These are phyloP conservation scores for Embiotoca jacksoni DNA, from an alignment of 2,113 vertebrate genomes.

Conservation along the genomic window DNA sequence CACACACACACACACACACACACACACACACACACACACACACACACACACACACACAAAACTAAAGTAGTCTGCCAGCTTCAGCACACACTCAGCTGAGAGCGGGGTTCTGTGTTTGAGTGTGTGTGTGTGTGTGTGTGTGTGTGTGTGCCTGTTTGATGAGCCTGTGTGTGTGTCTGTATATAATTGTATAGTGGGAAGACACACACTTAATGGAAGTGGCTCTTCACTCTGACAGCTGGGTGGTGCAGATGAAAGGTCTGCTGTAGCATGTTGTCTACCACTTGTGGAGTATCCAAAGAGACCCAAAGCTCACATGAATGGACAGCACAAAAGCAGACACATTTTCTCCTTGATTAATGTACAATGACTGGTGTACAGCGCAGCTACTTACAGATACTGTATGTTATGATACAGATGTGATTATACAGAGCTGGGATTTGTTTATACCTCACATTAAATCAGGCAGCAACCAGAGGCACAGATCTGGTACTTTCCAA, in stretches of 20 bases:
- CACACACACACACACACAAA: slow-evolving; percentile 17
- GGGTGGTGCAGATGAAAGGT: slow-evolving; percentile 78
- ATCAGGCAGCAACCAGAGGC: not conserved
- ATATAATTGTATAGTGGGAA: slow-evolving; percentile 78
- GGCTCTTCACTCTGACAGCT: slow-evolving; percentile 80
- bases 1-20: slow-evolving; percentile 38
- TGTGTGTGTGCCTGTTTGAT: slow-evolving; percentile 17
- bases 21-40: slow-evolving; percentile 42
- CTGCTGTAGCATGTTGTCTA: slow-evolving; percentile 64
- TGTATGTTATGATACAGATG: not conserved
- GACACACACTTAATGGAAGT: slow-evolving; percentile 81
- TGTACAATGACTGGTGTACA: not conserved
- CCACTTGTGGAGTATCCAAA: slow-evolving; percentile 73
- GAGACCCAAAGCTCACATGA: slow-evolving; percentile 42
- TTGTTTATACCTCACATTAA: not conserved
- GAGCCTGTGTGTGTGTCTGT: slow-evolving; percentile 61
- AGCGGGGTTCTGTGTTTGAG: slow-evolving; percentile 7
- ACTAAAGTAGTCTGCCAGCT: slow-evolving; percentile 55
- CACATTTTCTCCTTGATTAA: slow-evolving; percentile 18
- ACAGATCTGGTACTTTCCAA: not conserved
- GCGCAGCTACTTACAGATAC: not conserved
- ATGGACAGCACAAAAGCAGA: slow-evolving; percentile 32
- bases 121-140: slow-evolving; percentile 21
- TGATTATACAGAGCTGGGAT: not conserved
- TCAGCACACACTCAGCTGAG: slow-evolving; percentile 31